These are phyloP conservation scores for Siphamia tubifer DNA, from an alignment of 2,113 vertebrate species.

Conservation along the genomic window DNA sequence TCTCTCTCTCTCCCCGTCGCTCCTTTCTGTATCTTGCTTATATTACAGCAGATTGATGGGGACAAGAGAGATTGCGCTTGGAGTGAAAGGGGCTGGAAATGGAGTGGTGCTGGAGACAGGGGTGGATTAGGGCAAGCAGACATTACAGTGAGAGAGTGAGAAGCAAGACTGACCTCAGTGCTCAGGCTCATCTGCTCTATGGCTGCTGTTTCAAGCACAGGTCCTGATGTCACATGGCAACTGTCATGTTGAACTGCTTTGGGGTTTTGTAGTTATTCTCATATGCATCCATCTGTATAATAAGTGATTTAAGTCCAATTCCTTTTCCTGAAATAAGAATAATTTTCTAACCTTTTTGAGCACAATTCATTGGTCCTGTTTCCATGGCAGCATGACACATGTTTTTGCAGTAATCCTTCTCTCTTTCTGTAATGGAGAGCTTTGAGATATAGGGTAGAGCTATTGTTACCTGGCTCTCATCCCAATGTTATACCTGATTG, in stretches of 20 bases:
- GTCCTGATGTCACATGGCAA: conserved; percentile 10
- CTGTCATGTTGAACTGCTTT: conserved; percentile 11
- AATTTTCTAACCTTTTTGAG: conserved; percentile 50
- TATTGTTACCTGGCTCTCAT: conserved; percentile 36
- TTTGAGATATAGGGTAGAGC: conserved; percentile 39
- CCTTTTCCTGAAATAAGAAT: conserved; percentile 24
- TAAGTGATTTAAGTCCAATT: conserved; percentile 13
- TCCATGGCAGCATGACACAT: conserved; percentile 75
- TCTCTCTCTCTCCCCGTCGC: conserved; percentile 35
- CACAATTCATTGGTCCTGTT: conserved; percentile 56
- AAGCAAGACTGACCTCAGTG: conserved; percentile 45
- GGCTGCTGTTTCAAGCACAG: conserved; percentile 6
- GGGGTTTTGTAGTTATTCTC: background rate
- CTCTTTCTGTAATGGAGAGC: conserved; percentile 49
- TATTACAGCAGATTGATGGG: conserved; percentile 58
- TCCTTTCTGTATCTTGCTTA: conserved; percentile 32
- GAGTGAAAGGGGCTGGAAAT: conserved; percentile 58
- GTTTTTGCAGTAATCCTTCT: conserved; percentile 64
- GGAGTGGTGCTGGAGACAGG: conserved; percentile 15
- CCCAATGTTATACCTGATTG: conserved; percentile 13
- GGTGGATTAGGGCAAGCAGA: conserved; percentile 2
- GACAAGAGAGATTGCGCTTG: conserved; percentile 38
- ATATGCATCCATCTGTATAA: background rate
- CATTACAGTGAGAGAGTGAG: conserved; percentile 7
- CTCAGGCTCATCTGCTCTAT: conserved; percentile 27